Evolutionary conservation across 2,113 vertebrate genomes (phyloP), one percentile per base, ranked within the genome.

Genomic region (Pagrus major): DNA sequence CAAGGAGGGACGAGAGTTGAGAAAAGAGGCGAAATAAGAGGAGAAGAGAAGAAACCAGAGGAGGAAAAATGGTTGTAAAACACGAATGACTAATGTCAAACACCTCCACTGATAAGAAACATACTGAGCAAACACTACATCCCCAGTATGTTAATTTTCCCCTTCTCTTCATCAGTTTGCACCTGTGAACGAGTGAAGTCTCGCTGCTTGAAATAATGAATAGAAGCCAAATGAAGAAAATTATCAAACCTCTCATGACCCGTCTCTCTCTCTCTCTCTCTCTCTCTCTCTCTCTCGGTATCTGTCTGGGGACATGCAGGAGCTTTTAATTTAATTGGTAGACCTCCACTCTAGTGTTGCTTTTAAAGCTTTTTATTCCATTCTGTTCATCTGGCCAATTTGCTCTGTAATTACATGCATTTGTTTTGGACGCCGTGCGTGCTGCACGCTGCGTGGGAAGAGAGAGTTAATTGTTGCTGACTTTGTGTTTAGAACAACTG

Each of bases 291-390:
- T 59, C 15, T 25, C 1, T 59, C n/a, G n/a, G 14, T 6, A 0
- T 76, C 15, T 3, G 35, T 73, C 14, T 42, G 31, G 9, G 27
- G 51, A 69, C 52, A 72, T 3, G 25, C 52, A 11, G 67, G 18
- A 55, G 85, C 75, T 86, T 86, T 75, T 83, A 27, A 81, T 72
- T 66, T 66, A 59, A 88, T 80, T 61, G 69, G 39, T 47, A 27
- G 60, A 76, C 49, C 56, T 81, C 64, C 58, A 59, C 74, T 68
- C 51, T 59, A 10, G 10, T 52, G 61, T 2, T 60, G 78, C 73
- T 86, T 82, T 75, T 51, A 82, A 55, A 63, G 68, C 72, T 78
- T 77, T 78, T 86, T 58, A 71, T 33, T 71, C 42, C 31, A 4
- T 51, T 79, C 60, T 31, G 63, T 71, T 80, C 69, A 76, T 77